These are phyloP conservation scores for Alcedo quadribrachys DNA, from an alignment of 2,797 vertebrate genomes.

Conservation along the genomic window DNA sequence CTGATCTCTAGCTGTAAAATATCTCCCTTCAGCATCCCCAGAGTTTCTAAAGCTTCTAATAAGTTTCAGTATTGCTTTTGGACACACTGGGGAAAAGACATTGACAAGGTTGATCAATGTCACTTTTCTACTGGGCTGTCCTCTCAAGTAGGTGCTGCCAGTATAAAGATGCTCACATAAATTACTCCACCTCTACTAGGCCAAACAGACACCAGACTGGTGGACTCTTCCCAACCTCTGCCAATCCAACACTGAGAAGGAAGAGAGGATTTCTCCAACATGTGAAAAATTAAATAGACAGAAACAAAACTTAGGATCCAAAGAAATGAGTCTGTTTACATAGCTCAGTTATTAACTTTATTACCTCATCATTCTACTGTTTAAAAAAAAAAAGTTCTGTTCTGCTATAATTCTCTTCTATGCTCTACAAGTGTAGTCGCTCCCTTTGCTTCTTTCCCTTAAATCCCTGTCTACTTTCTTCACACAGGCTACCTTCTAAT, in stretches of 20 bases:
- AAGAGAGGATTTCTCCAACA: neutral
- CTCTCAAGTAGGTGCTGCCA: neutral
- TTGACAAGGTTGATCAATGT: neutral
- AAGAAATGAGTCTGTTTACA: neutral
- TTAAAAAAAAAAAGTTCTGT: neutral
- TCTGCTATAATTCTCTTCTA: neutral
- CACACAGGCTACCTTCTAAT: neutral
- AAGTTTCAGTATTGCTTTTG: neutral
- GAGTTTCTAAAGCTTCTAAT: neutral
- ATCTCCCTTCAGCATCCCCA: neutral
- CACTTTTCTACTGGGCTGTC: neutral
- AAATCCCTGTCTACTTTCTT: neutral
- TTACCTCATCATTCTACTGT: neutral
- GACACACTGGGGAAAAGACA: neutral
- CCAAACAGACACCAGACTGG: neutral
- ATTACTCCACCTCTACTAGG: neutral
- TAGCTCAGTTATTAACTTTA: neutral
- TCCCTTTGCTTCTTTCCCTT: neutral
- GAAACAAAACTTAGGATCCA: neutral
- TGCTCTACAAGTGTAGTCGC: neutral
- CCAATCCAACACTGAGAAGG: rapidly evolving
- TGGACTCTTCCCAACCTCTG: neutral
- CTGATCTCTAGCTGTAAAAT: neutral
- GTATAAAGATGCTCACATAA: neutral
- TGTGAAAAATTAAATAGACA: neutral